Base-by-base conservation (phyloP, 2,888 invertebrate genomes). In the Folsomia manolachei region DNA sequence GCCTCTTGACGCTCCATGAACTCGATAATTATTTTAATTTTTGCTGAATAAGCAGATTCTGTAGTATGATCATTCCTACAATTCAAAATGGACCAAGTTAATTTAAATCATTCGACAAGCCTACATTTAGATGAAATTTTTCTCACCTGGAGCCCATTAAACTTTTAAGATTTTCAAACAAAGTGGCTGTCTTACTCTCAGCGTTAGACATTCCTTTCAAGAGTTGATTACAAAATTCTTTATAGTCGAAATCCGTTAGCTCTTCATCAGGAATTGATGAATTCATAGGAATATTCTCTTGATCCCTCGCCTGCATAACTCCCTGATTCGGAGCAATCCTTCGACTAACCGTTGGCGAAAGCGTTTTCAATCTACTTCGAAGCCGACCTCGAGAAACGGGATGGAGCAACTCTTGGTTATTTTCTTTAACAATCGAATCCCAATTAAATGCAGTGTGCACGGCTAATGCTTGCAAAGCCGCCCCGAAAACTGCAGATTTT, bases 401-500 rank as follows among this genome's bases (percentile, higher is more conserved):
- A 39, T 4, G 39, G 7, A 39, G 4, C n/a, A n/a, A n/a, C n/a
- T n/a, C n/a, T n/a, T n/a, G n/a, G 14, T 4, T 39, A 39, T 39
- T 39, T 4, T 14, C 56, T 14, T 56, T 19, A 51, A 4, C 24
- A n/a, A 18, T 70, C 52, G 70, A 69, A 63, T 71, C 69, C 72
- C 69, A 71, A 53, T 75, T 75, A 68, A 77, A 74, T 1, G 75
- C 75, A n/a, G 66, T 63, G 52, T 74, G 74, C 18, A 78, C 64
- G n/a, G 74, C 70, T 26, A 72, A 56, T 75, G 86, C 85, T 82
- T 86, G 86, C 60, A 89, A 83, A 71, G 89, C 82, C 39, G 89
- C 87, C 62, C 89, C 89, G 80, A 87, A 84, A 19, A 88, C 82
- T 19, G 87, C 89, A 66, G 86, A 79, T 75, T 83, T 83, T 82